These are phyloP conservation scores for Fregetta grallaria DNA, from an alignment of 2,113 vertebrate genomes.

Conservation along the genomic window DNA sequence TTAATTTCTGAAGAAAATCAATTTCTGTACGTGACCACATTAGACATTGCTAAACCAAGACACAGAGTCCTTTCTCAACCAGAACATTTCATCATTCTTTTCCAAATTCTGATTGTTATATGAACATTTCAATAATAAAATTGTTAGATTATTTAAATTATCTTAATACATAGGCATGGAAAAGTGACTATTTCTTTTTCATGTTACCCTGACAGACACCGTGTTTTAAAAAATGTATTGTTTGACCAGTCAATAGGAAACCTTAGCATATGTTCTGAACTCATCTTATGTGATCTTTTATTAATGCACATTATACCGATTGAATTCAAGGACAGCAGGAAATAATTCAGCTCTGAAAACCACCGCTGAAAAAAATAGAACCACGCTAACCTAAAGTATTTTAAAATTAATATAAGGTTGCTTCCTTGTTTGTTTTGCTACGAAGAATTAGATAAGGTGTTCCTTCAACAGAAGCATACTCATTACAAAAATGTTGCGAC, in stretches of 20 bases:
- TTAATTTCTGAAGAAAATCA: slow-evolving; percentile 99
- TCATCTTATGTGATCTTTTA: slow-evolving; percentile 79
- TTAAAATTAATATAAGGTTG: slow-evolving; percentile 60
- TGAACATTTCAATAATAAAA: slow-evolving; percentile 83
- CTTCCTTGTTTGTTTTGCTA: slow-evolving; percentile 66
- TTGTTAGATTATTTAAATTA: slow-evolving; percentile 64
- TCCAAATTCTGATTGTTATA: slow-evolving; percentile 91
- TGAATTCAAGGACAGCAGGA: slow-evolving; percentile 74
- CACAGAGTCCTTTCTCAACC: slow-evolving; percentile 91
- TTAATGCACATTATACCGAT: slow-evolving; percentile 76
- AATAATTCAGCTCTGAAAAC: slow-evolving; percentile 72
- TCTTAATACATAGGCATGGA: slow-evolving; percentile 53
- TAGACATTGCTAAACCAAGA: slow-evolving; percentile 92
- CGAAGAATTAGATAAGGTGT: slow-evolving; percentile 63
- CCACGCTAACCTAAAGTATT: slow-evolving; percentile 56
- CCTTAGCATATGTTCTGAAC: slow-evolving; percentile 71
- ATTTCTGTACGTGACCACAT: slow-evolving; percentile 99
- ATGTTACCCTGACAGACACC: neutral
- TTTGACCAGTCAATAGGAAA: slow-evolving; percentile 77
- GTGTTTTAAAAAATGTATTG: slow-evolving; percentile 67
- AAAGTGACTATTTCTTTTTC: slow-evolving; percentile 61
- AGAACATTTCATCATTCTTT: slow-evolving; percentile 91
- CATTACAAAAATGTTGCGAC: slow-evolving; percentile 77
- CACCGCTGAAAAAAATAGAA: slow-evolving; percentile 47
- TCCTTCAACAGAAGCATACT: slow-evolving; percentile 66